Conservation (phyloP, 2,113 vertebrate genomes). For the Ciconia stormi region DNA sequence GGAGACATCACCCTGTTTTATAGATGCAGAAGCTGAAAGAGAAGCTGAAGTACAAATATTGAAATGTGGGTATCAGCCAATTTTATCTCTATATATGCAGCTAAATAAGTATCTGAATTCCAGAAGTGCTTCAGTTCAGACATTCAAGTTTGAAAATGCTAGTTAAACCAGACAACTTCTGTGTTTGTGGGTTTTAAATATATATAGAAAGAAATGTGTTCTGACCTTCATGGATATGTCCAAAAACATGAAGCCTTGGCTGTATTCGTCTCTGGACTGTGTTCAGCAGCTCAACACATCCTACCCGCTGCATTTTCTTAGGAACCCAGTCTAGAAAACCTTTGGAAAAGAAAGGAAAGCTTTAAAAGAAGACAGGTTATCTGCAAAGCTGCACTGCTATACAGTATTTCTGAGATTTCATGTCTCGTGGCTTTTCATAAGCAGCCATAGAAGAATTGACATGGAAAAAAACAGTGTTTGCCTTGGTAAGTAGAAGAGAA, state of each 20-base stretch:
- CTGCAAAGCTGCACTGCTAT: neutral
- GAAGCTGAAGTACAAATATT: neutral
- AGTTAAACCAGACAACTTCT: neutral
- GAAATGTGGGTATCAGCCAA: neutral
- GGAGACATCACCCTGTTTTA: neutral
- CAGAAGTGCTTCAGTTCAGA: neutral
- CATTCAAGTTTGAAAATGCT: neutral
- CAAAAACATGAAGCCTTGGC: conserved; percentile 92
- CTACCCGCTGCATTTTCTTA: conserved; percentile 96
- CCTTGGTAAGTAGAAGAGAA: neutral
- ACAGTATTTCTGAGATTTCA: neutral
- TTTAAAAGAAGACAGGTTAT: neutral
- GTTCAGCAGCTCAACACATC: conserved; percentile 94
- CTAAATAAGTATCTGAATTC: neutral
- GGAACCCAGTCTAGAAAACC: conserved; percentile 98
- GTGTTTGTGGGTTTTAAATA: neutral
- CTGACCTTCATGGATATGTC: conserved; percentile 97
- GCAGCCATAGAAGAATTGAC: neutral
- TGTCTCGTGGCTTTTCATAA: neutral
- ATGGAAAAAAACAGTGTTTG: neutral
- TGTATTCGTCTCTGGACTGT: conserved; percentile 94
- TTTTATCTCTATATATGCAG: neutral
- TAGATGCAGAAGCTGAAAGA: neutral
- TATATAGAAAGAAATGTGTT: neutral
- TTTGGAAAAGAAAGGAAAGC: conserved; percentile 41